Evolutionary conservation across 2,888 invertebrate genomes (phyloP).

Genomic region (Antheraea assamensis): DNA sequence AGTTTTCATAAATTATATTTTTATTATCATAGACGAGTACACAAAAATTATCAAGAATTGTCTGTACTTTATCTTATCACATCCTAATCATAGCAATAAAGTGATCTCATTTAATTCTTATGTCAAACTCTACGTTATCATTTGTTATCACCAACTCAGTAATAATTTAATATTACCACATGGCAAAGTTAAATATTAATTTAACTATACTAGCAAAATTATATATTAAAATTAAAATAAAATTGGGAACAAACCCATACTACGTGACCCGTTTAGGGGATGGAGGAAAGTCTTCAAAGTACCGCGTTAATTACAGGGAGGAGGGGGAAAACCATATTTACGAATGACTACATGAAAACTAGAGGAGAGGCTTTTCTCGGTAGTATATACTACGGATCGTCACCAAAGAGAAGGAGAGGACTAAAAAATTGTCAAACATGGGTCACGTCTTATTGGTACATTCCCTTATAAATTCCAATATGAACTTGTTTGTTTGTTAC

Average conservation of each 20-base stretch:
- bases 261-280: too few relatives aligned
- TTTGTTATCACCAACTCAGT: conserved; percentile 26
- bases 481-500: too few relatives aligned
- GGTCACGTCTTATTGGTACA: too few relatives aligned
- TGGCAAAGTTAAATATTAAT: conserved; percentile 24
- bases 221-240: background rate
- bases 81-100: conserved; percentile 22
- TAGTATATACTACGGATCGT: too few relatives aligned
- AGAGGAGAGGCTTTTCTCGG: too few relatives aligned
- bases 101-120: conserved; percentile 34
- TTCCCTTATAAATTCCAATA: too few relatives aligned
- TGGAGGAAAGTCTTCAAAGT: background rate
- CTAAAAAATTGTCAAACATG: too few relatives aligned
- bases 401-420: too few relatives aligned
- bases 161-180: conserved; percentile 35
- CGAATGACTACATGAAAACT: too few relatives aligned
- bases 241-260: too few relatives aligned
- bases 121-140: conserved; percentile 43
- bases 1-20: conserved; percentile 21
- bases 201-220: background rate
- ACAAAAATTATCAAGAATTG: background rate
- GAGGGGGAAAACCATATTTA: too few relatives aligned
- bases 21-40: conserved; percentile 17
- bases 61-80: conserved; percentile 19
- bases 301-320: too few relatives aligned